Conservation (phyloP, 2,113 vertebrate genomes). For the Mirza zaza region DNA sequence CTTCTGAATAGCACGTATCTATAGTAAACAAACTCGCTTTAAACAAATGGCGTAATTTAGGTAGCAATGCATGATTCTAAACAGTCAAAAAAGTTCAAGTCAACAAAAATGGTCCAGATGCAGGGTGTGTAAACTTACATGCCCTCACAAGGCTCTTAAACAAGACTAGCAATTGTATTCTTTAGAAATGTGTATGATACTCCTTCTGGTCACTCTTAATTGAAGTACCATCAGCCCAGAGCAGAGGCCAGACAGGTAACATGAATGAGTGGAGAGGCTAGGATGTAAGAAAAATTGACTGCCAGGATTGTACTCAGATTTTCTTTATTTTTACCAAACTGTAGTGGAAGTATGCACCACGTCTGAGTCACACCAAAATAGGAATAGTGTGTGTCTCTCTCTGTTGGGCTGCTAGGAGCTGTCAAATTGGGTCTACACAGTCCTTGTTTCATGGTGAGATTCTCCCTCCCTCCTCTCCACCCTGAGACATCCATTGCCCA, state of each 20-base stretch:
- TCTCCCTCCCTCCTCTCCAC: neutral
- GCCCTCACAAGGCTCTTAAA: neutral
- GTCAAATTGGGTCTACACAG: neutral
- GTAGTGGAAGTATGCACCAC: neutral
- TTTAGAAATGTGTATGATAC: neutral
- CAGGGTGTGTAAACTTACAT: neutral
- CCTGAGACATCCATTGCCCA: neutral
- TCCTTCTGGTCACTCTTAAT: neutral
- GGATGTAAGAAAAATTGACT: neutral
- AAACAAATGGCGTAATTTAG: neutral
- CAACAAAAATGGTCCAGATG: neutral
- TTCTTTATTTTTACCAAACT: neutral
- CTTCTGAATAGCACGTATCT: neutral
- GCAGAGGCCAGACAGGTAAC: neutral
- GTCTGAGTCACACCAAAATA: neutral
- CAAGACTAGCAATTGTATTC: neutral
- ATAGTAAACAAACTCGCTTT: neutral
- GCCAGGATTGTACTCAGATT: neutral
- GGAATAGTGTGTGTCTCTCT: neutral
- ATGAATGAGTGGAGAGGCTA: neutral
- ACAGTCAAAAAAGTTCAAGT: neutral
- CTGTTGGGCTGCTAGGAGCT: neutral
- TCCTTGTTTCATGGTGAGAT: neutral
- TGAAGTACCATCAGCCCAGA: neutral
- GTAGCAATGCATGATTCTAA: neutral